Conservation (phyloP, 1,140 invertebrate species). For the Drosophila busckii region DNA sequence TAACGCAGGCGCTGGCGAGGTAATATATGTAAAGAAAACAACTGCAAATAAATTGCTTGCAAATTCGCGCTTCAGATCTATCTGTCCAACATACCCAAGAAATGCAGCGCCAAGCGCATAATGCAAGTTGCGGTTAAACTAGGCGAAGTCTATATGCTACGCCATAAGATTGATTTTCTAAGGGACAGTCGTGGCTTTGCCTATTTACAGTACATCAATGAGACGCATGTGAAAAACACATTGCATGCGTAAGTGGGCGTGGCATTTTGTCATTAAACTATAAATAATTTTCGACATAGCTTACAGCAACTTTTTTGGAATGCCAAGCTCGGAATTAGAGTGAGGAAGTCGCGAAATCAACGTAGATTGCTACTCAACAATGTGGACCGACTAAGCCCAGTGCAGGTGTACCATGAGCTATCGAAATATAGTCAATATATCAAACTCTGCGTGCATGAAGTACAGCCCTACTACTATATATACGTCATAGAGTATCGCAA, state of each 20-base stretch:
- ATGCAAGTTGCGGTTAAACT: slow-evolving; percentile 20
- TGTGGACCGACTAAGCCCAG: slow-evolving; percentile 8
- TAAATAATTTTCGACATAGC: not conserved
- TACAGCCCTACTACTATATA: slow-evolving; percentile 9
- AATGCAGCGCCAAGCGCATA: slow-evolving; percentile 5
- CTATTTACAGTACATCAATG: slow-evolving; percentile 49
- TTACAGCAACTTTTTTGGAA: slow-evolving; percentile 4
- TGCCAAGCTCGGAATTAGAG: not conserved
- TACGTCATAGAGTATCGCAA: slow-evolving; percentile 35
- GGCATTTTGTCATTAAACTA: not conserved
- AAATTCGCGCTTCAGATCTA: slow-evolving; percentile 24
- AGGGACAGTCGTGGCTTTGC: slow-evolving; percentile 41
- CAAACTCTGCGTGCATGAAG: slow-evolving; percentile 6
- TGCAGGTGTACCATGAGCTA: slow-evolving; percentile 36
- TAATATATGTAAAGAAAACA: not conserved
- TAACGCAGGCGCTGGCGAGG: slow-evolving; percentile 38
- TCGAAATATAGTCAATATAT: slow-evolving; percentile 10
- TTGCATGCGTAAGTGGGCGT: not conserved
- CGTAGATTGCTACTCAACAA: slow-evolving; percentile 9
- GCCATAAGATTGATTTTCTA: slow-evolving; percentile 46
- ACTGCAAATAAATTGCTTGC: not conserved
- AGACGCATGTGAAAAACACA: slow-evolving; percentile 5
- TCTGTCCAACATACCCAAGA: slow-evolving; percentile 6
- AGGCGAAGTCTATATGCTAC: slow-evolving; percentile 42
- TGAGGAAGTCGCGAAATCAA: slow-evolving; percentile 27